Evolutionary conservation across 2,888 invertebrate genomes (phyloP), one percentile per base, ranked within the genome.

Genomic region (Chalcosyrphus nemorum): DNA sequence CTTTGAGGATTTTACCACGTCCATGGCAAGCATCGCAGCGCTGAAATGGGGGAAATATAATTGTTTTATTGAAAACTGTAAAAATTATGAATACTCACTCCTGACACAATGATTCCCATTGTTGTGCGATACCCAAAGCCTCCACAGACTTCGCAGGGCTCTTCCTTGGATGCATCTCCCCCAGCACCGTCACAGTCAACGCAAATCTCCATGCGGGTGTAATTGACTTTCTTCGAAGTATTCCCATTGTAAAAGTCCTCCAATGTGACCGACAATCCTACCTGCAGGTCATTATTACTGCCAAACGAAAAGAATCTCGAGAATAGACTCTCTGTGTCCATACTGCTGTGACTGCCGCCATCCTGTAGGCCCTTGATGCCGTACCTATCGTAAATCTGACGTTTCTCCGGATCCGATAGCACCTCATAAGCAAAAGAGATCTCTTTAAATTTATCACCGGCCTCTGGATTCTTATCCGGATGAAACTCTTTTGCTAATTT

Each of bases 381-480:
- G 92, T 94, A 95, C 88, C 94, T 94, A 91, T 98, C 98, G 90
- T 98, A 98, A 43, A 95, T 92, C 88, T 95, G 94, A 71, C 96
- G 93, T 91, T 98, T 98, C 88, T 96, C 96, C 2, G 96, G 93
- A 92, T 98, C 97, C 9, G 97, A 97, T 65, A 98, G 93, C 54
- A 98, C 95, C 93, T 98, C 98, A 91, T 98, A 97, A 0, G 98
- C 98, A 92, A 96, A 98, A 78, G 97, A 97, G 88, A 98, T 98
- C 93, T 98, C 98, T 92, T 98, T 98, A 90, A 98, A 98, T 93
- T 95, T 97, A 90, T 98, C 98, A 72, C 97, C 98, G 78, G 97
- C 96, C 86, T 95, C 95, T 35, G 96, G 95, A 93, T 98, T 95
- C 94, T 98, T 95, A 93, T 98, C 94, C 89, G 98, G 98, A 92